Conservation (phyloP, 2,113 vertebrate species). For the Barbus barbus region DNA sequence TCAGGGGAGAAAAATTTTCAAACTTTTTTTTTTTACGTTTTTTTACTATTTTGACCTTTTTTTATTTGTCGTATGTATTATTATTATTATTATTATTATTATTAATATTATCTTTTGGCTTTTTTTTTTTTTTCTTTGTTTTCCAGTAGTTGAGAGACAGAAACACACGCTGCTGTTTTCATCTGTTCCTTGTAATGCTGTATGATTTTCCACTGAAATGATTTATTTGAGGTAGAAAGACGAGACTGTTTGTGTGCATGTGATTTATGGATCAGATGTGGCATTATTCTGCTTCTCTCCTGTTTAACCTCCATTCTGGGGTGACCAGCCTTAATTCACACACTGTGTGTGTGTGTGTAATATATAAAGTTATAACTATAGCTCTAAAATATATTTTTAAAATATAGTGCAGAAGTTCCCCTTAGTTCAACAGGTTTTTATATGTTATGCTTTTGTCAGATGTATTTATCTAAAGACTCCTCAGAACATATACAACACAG, state of each 20-base stretch:
- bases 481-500: neutral
- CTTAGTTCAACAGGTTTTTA: no score
- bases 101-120: neutral
- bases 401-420: no score
- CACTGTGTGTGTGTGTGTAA: no score
- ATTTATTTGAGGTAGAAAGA: slow-evolving; percentile 1
- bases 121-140: no score
- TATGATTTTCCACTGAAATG: neutral
- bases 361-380: no score
- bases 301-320: slow-evolving; percentile 28
- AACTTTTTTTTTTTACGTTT: no score
- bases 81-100: no score
- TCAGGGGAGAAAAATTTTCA: no score
- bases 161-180: neutral
- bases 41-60: no score
- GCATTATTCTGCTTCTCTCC: slow-evolving; percentile 67
- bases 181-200: neutral
- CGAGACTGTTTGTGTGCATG: neutral
- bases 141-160: neutral
- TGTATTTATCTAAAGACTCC: neutral
- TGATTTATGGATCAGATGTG: slow-evolving; percentile 68
- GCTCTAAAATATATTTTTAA: no score
- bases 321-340: no score
- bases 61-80: no score
- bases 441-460: neutral